Evolutionary conservation across 1,140 invertebrate genomes (phyloP).

Genomic region (Drosophila parvula): DNA sequence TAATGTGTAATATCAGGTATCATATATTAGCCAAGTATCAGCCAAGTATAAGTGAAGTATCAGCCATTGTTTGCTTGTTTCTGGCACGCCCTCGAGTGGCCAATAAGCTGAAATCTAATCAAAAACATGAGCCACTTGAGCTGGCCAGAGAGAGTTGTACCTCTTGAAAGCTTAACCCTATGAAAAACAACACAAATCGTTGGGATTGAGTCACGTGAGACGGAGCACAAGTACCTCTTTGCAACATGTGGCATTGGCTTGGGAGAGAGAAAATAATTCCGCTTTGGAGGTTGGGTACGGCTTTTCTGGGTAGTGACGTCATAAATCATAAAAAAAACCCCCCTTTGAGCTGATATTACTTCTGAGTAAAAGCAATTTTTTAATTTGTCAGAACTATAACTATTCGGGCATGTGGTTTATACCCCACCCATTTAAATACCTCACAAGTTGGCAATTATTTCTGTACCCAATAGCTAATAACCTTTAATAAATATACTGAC

Average conservation of each 20-base stretch:
- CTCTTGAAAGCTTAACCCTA: constrained; percentile 32
- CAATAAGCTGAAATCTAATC: constrained; percentile 35
- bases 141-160: background rate
- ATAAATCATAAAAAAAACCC: background rate
- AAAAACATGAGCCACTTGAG: constrained; percentile 35
- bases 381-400: background rate
- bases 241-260: constrained; percentile 63
- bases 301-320: constrained; percentile 17
- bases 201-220: constrained; percentile 47
- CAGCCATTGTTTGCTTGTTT: constrained; percentile 3
- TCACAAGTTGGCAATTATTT: constrained; percentile 17
- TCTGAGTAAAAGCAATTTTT: background rate
- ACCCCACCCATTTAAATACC: background rate
- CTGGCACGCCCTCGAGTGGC: constrained; percentile 10
- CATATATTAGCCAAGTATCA: constrained; percentile 30
- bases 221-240: constrained; percentile 3
- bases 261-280: constrained; percentile 27
- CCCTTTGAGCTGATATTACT: background rate
- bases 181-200: background rate
- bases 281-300: background rate
- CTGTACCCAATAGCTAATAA: background rate
- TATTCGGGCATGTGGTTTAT: background rate
- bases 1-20: constrained; percentile 11
- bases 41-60: too few species aligned
- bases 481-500: constrained; percentile 1